Evolutionary conservation across 1,140 invertebrate genomes (phyloP).

Genomic region (Protaetia brevitarsis): DNA sequence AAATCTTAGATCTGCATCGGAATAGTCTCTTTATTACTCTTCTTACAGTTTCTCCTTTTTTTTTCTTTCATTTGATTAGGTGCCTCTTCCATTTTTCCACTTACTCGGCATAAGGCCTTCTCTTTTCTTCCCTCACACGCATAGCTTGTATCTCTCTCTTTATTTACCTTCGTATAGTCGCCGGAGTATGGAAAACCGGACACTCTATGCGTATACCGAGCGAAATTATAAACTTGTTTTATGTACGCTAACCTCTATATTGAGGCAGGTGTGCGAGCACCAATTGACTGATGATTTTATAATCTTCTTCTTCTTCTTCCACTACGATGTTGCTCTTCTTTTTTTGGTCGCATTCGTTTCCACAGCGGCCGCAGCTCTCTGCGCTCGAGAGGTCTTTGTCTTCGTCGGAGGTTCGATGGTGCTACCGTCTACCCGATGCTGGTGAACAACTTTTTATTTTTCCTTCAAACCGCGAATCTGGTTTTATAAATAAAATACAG

Average conservation of each 20-base stretch:
- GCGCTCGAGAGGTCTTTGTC: background rate
- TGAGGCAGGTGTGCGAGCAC: constrained; percentile 19
- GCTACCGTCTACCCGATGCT: background rate
- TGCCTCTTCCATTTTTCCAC: background rate
- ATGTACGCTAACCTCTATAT: constrained; percentile 21
- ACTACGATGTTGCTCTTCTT: background rate
- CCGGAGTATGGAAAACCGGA: background rate
- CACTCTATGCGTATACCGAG: background rate
- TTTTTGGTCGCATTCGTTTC: background rate
- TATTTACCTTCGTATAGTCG: no score
- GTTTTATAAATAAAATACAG: background rate
- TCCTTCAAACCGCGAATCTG: background rate
- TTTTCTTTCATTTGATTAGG: no score
- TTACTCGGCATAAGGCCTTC: no score
- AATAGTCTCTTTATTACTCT: no score
- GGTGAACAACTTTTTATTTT: background rate
- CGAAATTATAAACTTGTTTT: constrained; percentile 23
- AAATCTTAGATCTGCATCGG: background rate
- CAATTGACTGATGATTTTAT: constrained; percentile 24
- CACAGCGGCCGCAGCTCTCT: background rate
- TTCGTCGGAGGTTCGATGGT: background rate
- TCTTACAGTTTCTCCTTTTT: background rate
- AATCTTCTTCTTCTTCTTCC: constrained; percentile 16
- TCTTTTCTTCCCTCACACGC: no score
- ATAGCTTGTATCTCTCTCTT: no score